Base-by-base conservation (phyloP, 2,888 invertebrate species). In the Eucriotettix oculatus region DNA sequence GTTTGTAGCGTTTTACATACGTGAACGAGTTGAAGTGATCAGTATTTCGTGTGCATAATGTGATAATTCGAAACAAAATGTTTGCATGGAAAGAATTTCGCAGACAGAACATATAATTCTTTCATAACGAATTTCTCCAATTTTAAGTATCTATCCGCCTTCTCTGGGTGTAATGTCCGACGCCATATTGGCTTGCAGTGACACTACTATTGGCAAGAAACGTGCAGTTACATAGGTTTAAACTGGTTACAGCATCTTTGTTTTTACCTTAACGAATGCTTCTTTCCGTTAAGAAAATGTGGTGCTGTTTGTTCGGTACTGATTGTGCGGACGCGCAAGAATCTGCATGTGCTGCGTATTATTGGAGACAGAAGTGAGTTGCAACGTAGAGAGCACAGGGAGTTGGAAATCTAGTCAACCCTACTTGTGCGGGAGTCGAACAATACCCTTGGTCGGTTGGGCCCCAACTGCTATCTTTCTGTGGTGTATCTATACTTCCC, bases 311-410 rank as follows among this genome's bases (percentile, higher is more conserved):
- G 29, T 29, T 29, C 29, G 29, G 29, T 29, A 29, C 29, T 29
- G 29, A 29, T 29, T 29, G 29, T 48, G 48, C 48, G 48, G 48
- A 9, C 48, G n/a, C 48, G 48, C 48, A 48, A 48, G 48, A 14
- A 9, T n/a, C 14, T 55, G 42, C 14, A 42, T 42, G 55, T 55
- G 17, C 72, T 76, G 75, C 75, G 75, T 74, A 75, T 72, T 73
- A 71, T 69, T 72, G 68, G 70, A 69, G 71, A 69, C 70, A 70
- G 70, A 70, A 59, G 71, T 69, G 72, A 72, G 70, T 73, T 62
- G 62, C 63, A 73, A 74, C 73, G 73, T 74, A 72, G 72, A 68
- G 72, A 74, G 73, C 73, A 73, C 75, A 73, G 75, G 75, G 75
- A 75, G 74, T 75, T 72, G 74, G 72, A 72, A 71, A 69, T 70